These are phyloP conservation scores for Rhimphoctona megacephalus DNA, from an alignment of 2,888 invertebrate genomes.

Conservation along the genomic window DNA sequence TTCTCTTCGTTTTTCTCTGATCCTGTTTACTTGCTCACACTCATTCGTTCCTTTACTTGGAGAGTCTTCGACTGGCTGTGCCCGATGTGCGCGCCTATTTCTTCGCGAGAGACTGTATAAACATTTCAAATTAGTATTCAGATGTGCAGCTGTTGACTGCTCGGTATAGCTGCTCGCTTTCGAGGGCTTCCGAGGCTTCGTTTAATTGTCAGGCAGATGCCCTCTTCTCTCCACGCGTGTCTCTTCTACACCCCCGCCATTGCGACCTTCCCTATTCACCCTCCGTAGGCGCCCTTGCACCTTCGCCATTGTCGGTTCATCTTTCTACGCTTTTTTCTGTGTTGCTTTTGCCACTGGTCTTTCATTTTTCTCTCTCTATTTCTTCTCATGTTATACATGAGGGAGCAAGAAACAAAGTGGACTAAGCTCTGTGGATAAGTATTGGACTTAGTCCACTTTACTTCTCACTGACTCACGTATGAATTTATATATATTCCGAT, in stretches of 20 bases:
- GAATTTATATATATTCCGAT: constrained; percentile 6
- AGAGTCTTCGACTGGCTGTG: constrained; percentile 42
- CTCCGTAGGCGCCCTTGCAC: constrained; percentile 62
- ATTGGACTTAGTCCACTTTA: not conserved
- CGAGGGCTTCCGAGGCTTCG: constrained; percentile 84
- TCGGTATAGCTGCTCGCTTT: constrained; percentile 80
- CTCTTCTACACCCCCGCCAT: constrained; percentile 67
- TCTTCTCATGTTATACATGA: constrained; percentile 31
- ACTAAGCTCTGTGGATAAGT: constrained; percentile 22
- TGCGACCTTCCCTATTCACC: constrained; percentile 57
- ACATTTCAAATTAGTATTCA: constrained; percentile 84
- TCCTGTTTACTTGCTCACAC: constrained; percentile 36
- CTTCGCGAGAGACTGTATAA: constrained; percentile 79
- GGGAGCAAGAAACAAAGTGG: not conserved
- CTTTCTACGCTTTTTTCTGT: constrained; percentile 30
- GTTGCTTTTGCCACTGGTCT: constrained; percentile 28
- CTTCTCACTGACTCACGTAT: not conserved
- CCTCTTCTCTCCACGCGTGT: constrained; percentile 72
- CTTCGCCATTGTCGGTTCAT: constrained; percentile 52
- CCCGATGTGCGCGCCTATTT: constrained; percentile 26
- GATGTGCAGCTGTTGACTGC: constrained; percentile 84
- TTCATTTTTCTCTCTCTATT: constrained; percentile 21
- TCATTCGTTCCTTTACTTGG: constrained; percentile 20
- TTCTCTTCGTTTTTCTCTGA: constrained; percentile 31
- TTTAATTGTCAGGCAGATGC: constrained; percentile 84